These are phyloP conservation scores for Pedicia rivosa DNA, from an alignment of 2,888 invertebrate species.

Conservation along the genomic window DNA sequence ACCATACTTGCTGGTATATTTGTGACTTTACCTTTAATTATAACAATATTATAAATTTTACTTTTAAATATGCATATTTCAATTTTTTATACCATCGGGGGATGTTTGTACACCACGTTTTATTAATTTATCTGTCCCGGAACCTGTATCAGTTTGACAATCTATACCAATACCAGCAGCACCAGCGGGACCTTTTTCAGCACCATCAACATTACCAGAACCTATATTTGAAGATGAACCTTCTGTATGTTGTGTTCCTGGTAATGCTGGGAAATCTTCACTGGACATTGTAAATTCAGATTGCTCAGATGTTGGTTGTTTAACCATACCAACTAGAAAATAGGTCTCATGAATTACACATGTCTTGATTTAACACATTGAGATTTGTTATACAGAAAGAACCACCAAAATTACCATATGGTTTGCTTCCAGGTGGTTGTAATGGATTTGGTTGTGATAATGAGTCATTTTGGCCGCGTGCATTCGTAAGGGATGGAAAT, in stretches of 20 bases:
- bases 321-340: slow-evolving; percentile 76
- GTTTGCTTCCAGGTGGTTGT: slow-evolving; percentile 83
- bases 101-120: slow-evolving; percentile 87
- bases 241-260: slow-evolving; percentile 69
- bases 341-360: too few relatives aligned
- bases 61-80: slow-evolving; percentile 7
- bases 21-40: slow-evolving; percentile 89
- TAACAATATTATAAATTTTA: too few relatives aligned
- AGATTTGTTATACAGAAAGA: not conserved
- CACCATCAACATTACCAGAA: slow-evolving; percentile 18
- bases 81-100: slow-evolving; percentile 79
- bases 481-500: slow-evolving; percentile 76
- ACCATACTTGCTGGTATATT: slow-evolving; percentile 99
- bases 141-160: slow-evolving; percentile 8
- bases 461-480: slow-evolving; percentile 64
- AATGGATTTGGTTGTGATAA: slow-evolving; percentile 66
- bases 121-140: slow-evolving; percentile 34
- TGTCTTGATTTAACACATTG: too few relatives aligned
- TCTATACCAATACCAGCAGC: slow-evolving; percentile 13
- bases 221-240: slow-evolving; percentile 27
- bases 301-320: slow-evolving; percentile 82
- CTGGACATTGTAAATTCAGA: slow-evolving; percentile 95
- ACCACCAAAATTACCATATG: slow-evolving; percentile 56
- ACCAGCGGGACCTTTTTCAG: slow-evolving; percentile 21
- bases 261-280: slow-evolving; percentile 98